These are phyloP conservation scores for Lanius ludovicianus DNA, from an alignment of 2,113 vertebrate species.

Conservation along the genomic window DNA sequence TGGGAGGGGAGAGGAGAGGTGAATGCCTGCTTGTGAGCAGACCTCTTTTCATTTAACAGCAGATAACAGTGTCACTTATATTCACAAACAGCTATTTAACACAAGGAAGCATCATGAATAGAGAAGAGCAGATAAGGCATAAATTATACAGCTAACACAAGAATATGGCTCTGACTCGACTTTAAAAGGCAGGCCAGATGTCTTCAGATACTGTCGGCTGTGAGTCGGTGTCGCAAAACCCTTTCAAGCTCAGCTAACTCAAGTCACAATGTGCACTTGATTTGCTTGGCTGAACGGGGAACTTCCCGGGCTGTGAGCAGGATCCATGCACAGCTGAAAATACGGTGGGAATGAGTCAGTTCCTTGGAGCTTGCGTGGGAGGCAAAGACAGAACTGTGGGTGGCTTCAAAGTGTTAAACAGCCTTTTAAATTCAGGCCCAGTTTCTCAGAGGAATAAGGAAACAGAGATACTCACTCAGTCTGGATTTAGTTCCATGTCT, in stretches of 20 bases:
- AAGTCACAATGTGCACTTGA: conserved; percentile 14
- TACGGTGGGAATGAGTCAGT: conserved; percentile 58
- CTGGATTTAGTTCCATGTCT: not conserved
- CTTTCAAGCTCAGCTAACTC: conserved; percentile 25
- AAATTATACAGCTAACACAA: not conserved
- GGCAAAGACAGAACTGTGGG: conserved; percentile 49
- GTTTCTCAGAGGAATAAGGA: conserved; percentile 46
- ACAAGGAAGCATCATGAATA: not conserved
- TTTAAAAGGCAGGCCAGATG: conserved; percentile 58
- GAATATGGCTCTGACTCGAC: not conserved
- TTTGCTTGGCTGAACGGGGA: not conserved
- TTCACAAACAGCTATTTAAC: conserved; percentile 31
- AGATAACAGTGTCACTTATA: not conserved
- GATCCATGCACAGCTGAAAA: conserved; percentile 35
- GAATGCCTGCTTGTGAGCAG: not conserved
- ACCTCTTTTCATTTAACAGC: not conserved
- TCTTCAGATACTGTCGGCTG: conserved; percentile 2
- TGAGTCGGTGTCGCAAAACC: not conserved
- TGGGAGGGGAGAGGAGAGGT: not conserved
- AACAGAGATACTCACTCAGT: not conserved
- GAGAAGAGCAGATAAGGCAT: not conserved
- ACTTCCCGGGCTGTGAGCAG: conserved; percentile 12
- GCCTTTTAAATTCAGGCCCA: conserved; percentile 35
- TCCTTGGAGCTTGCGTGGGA: conserved; percentile 62
- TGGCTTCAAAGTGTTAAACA: conserved; percentile 57